These are phyloP conservation scores for Holocentrus rufus DNA, from an alignment of 2,797 vertebrate species.

Conservation along the genomic window DNA sequence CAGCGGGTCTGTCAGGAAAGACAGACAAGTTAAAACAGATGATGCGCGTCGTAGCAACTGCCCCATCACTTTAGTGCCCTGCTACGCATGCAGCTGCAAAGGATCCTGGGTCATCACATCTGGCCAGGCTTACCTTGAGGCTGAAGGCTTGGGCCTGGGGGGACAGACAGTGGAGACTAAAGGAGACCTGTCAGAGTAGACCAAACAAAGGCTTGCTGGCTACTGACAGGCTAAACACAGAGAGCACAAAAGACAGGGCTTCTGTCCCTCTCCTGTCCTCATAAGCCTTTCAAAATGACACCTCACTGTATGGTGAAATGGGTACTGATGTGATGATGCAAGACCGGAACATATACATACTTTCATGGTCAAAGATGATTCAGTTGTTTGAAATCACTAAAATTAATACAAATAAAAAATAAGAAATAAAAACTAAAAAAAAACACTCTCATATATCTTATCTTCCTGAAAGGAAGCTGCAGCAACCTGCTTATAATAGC, in stretches of 20 bases:
- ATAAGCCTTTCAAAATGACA: slow-evolving; percentile 61
- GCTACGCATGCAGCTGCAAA: slow-evolving; percentile 70
- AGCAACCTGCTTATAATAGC: slow-evolving; percentile 25
- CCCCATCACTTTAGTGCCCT: slow-evolving; percentile 60
- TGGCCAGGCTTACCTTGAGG: slow-evolving; percentile 78
- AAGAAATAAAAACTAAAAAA: slow-evolving; percentile 13
- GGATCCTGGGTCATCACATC: slow-evolving; percentile 78
- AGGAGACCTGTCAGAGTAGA: slow-evolving; percentile 74
- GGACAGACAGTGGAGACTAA: slow-evolving; percentile 64
- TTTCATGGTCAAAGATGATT: slow-evolving; percentile 38
- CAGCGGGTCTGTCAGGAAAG: slow-evolving; percentile 79
- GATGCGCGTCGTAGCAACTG: slow-evolving; percentile 70
- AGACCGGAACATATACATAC: slow-evolving; percentile 20
- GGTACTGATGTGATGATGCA: slow-evolving; percentile 42
- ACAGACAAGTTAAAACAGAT: slow-evolving; percentile 83
- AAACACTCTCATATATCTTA: slow-evolving; percentile 39
- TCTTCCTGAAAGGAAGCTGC: slow-evolving; percentile 21
- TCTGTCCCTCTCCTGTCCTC: slow-evolving; percentile 59
- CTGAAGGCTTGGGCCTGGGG: slow-evolving; percentile 65
- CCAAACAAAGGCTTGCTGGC: slow-evolving; percentile 68
- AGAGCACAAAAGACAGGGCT: slow-evolving; percentile 48
- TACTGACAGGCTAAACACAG: slow-evolving; percentile 65
- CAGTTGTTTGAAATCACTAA: slow-evolving; percentile 53
- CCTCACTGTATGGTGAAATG: slow-evolving; percentile 40
- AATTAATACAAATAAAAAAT: slow-evolving; percentile 21